Conservation (phyloP, 2,888 invertebrate genomes). For the Synergus umbraculus region DNA sequence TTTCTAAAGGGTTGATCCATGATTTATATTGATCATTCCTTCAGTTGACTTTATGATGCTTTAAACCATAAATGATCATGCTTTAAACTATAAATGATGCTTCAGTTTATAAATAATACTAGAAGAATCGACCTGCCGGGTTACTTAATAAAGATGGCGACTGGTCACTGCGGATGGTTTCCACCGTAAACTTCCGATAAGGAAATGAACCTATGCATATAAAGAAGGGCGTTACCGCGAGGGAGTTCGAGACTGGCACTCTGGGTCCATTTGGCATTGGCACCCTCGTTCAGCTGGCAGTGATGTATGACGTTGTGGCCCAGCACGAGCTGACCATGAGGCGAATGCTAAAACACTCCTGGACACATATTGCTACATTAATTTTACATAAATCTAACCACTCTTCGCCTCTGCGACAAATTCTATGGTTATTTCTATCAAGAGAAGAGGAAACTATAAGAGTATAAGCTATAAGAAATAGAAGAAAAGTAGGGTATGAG, state of each 20-base stretch:
- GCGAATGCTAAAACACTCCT: conserved; percentile 21
- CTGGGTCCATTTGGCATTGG: conserved; percentile 69
- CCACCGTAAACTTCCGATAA: conserved; percentile 55
- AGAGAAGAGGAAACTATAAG: too few relatives aligned
- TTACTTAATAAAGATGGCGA: conserved; percentile 27
- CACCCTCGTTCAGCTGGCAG: conserved; percentile 65
- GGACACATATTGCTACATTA: conserved; percentile 21
- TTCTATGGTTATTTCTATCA: background rate
- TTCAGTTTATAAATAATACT: background rate
- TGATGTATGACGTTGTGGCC: conserved; percentile 70
- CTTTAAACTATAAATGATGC: background rate
- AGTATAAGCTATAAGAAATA: background rate
- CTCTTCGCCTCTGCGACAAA: background rate
- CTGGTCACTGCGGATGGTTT: conserved; percentile 13
- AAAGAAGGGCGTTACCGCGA: conserved; percentile 67
- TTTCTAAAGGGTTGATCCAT: conserved; percentile 2
- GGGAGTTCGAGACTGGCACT: conserved; percentile 64
- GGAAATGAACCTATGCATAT: conserved; percentile 77
- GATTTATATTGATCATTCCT: background rate
- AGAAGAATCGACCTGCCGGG: background rate
- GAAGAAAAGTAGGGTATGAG: background rate
- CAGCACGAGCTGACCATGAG: conserved; percentile 59
- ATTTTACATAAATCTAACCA: conserved; percentile 16
- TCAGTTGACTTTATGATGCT: background rate
- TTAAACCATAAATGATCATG: background rate